Base-by-base conservation (phyloP, 1,140 invertebrate species). In the Cotesia typhae region DNA sequence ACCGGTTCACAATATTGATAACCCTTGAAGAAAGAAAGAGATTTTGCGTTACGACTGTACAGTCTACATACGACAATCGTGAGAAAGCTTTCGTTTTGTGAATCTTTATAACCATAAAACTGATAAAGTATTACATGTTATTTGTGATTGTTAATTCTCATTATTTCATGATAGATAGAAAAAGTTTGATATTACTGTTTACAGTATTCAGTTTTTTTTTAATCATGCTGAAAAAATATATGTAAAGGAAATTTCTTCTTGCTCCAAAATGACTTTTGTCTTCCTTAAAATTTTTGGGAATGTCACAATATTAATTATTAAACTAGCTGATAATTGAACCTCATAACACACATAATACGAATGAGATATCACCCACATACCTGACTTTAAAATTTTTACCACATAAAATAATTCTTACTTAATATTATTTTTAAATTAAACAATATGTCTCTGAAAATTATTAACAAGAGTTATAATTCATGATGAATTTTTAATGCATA, bases 1-100 rank as follows among this genome's bases (percentile, higher is more conserved):
- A 71, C 70, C 61, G 61, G 70, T 71, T 71, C 17, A 52, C 52
- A 57, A 65, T 71, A 71, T 71, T 61, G 60, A 71, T 71, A 20
- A 12, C n/a, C n/a, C 14, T 36, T 9, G 35, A 55, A 6, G 10
- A 37, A 7, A 64, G 12, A 53, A 37, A 52, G 41, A 52, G 12
- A 64, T 64, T 71, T 12, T 35, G 36, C 59, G 36, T 61, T 61
- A 63, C 59, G 28, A 14, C 51, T 47, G 17, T n/a, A 52, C 47
- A 36, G 28, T 64, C 53, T 57, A 52, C 17, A 17, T 17, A 17
- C 37, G 53, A 65, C 52, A 37, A 71, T 55, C 70, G 61, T 71
- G 70, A 71, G 70, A 71, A 71, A 57, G 57, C 65, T 65, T 71
- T 71, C 36, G 4, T 64, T n/a, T 37, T 14, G 41, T 28, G 38